Evolutionary conservation across 2,888 invertebrate genomes (phyloP), one percentile per base, ranked within the genome.

Genomic region (Tiphia femorata): DNA sequence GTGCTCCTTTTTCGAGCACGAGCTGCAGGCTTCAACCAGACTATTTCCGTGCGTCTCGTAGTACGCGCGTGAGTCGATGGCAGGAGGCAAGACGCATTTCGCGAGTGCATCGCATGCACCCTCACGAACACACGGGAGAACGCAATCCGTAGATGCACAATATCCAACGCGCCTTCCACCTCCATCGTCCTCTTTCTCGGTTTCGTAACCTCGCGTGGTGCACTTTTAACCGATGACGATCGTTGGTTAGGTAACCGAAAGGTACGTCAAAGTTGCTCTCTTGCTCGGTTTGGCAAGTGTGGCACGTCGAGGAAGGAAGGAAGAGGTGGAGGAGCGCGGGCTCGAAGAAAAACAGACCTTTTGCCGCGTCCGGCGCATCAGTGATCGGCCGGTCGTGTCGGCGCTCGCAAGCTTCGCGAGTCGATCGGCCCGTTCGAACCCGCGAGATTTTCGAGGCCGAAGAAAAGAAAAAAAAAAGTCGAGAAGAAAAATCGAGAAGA

Each of bases 221-320:
- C 54, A 58, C 52, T 70, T 74, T 73, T 71, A 68, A 73, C 67
- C 55, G 67, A 64, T 68, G 75, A 73, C 72, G 68, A 59, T 52
- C 48, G 40, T 58, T 46, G 42, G 67, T 74, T 75, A 67, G 73
- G 64, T 75, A 75, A 73, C 59, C 53, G 25, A 50, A 37, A 46
- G 20, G 48, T 50, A 38, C 56, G 43, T 56, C 27, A 16, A 57
- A 55, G 37, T 2, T 58, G n/a, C n/a, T n/a, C n/a, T n/a, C n/a
- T 12, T 25, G 8, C 16, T 12, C 4, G 20, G 7, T 25, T 49
- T 49, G 40, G 12, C 6, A 25, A 10, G 14, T 16, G 42, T 27
- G 17, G 42, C 27, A 3, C 42, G 17, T 16, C 17, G 25, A 41
- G n/a, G 37, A 41, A 50, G 47, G 29, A 44, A 16, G 17, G 40